Percentiles rank a stretch among this genome's conserved stretches.
Evolutionary conservation across 2,888 invertebrate species (phyloP).

Genomic region (Conomelus anceps): DNA sequence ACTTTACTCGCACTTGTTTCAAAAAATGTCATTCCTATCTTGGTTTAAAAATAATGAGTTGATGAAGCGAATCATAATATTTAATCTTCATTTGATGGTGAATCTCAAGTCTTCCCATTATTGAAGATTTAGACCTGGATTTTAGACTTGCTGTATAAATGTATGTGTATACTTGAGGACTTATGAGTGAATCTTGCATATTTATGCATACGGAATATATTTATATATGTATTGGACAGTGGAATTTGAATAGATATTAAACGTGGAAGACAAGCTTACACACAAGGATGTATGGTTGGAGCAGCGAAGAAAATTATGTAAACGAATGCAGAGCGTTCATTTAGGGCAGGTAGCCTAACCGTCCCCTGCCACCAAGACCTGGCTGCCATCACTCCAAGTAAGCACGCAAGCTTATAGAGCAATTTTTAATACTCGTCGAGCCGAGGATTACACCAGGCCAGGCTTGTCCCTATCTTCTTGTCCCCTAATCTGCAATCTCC

Average conservation of each 20-base stretch:
- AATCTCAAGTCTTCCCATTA: background rate
- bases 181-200: background rate
- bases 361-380: background rate
- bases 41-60: background rate
- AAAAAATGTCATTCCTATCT: no score
- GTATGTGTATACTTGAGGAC: background rate
- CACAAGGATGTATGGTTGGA: background rate
- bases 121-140: background rate
- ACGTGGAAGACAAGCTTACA: background rate
- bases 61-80: background rate
- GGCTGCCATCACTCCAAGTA: background rate
- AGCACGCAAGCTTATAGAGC: background rate
- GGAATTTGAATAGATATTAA: background rate
- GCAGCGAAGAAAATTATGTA: background rate
- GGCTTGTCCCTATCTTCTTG: background rate
- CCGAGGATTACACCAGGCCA: background rate
- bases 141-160: no score
- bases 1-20: no score
- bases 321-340: background rate
- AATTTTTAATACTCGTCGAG: background rate
- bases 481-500: background rate
- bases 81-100: background rate
- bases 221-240: background rate
- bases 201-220: background rate
- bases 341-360: background rate